phyloP scores from a whole-genome alignment of 2,797 vertebrate genomes.

The Onychomys leucogaster region DNA sequence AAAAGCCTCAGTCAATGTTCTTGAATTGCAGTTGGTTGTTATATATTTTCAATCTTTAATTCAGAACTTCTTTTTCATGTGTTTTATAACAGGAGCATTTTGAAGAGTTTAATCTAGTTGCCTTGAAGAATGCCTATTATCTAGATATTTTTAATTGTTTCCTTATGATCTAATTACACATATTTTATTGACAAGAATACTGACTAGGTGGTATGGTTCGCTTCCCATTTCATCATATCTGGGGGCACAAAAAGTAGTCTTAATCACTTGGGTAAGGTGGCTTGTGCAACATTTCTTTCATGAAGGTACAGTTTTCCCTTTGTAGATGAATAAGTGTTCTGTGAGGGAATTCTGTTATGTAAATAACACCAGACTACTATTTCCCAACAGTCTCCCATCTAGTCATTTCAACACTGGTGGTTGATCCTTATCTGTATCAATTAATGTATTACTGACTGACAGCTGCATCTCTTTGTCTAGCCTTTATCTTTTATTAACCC shows the following conservation, averaged over 20 bases:
- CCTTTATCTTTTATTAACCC: neutral
- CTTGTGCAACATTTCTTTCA: slow-evolving; percentile 24
- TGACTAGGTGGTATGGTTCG: neutral
- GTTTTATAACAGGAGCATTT: neutral
- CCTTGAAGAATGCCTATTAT: neutral
- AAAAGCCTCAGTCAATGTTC: neutral
- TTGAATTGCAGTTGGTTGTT: neutral
- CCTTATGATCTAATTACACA: slow-evolving; percentile 10
- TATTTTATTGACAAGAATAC: neutral
- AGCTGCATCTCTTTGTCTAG: neutral
- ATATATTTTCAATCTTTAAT: slow-evolving; percentile 6
- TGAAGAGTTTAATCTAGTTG: neutral
- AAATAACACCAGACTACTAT: slow-evolving; percentile 31
- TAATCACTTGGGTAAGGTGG: neutral
- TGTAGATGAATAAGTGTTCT: slow-evolving; percentile 15
- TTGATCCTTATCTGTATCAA: neutral
- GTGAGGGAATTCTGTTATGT: neutral
- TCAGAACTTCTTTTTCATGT: neutral
- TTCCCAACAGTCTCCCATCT: neutral
- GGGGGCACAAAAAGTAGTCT: neutral
- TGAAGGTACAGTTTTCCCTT: neutral
- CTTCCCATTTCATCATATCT: neutral
- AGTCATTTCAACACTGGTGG: slow-evolving; percentile 6
- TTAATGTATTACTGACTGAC: neutral
- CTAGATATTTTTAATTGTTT: neutral